Conservation (phyloP, 2,113 vertebrate species). For the Catharus minimus region DNA sequence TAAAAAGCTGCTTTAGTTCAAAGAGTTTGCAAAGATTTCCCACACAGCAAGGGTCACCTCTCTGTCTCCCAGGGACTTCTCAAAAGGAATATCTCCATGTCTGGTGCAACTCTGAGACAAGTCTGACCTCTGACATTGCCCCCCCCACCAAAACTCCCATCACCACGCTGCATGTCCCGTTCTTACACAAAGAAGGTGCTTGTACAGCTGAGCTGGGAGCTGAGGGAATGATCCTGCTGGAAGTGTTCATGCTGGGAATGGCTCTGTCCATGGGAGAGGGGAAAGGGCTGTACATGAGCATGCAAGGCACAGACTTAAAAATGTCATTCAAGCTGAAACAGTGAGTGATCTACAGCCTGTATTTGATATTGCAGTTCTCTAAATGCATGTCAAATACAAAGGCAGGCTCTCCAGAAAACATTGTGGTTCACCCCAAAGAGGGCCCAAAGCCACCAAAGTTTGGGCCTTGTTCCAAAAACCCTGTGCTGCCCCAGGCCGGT, state of each 20-base stretch:
- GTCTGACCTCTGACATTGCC: neutral
- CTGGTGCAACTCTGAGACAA: neutral
- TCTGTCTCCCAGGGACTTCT: neutral
- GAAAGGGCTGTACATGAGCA: neutral
- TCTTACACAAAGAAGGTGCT: neutral
- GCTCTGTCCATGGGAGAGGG: neutral
- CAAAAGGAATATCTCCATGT: fast-evolving
- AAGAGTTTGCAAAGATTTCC: neutral
- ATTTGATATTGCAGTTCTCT: neutral
- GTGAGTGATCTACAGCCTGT: neutral
- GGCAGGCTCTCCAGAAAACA: neutral
- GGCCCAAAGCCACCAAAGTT: neutral
- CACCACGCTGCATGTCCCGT: neutral
- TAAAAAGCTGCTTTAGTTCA: neutral
- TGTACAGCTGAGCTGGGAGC: neutral
- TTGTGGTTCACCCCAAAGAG: fast-evolving
- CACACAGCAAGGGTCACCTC: neutral
- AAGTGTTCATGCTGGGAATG: neutral
- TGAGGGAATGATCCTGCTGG: neutral
- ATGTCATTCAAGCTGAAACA: neutral
- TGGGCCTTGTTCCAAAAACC: neutral
- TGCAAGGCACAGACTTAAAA: fast-evolving
- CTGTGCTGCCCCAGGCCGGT: neutral
- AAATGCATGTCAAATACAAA: neutral
- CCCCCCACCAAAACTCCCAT: fast-evolving